Evolutionary conservation across 2,888 invertebrate genomes (phyloP).

Genomic region (Hypercompe scribonia): DNA sequence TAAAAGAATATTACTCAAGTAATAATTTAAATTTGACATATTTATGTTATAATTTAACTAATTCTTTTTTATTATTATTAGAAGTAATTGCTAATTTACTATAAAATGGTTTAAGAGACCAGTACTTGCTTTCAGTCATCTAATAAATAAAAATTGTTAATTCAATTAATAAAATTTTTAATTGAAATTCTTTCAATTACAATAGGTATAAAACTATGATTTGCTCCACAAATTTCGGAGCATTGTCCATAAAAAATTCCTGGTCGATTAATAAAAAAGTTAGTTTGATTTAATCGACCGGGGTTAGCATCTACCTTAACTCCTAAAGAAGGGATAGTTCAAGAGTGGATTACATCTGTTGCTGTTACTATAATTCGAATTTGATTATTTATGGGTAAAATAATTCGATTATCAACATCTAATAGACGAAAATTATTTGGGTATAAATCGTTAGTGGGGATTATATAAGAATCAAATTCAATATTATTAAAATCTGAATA

Average conservation of each 20-base stretch:
- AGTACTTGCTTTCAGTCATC: slow-evolving; percentile 90
- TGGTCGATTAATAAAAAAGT: slow-evolving; percentile 87
- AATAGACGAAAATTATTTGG: slow-evolving; percentile 84
- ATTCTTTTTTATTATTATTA: slow-evolving; percentile 90
- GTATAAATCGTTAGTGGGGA: slow-evolving; percentile 69
- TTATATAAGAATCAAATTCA: slow-evolving; percentile 89
- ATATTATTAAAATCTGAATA: slow-evolving; percentile 87
- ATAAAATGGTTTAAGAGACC: slow-evolving; percentile 90
- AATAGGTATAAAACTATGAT: slow-evolving; percentile 94
- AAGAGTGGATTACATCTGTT: slow-evolving; percentile 89
- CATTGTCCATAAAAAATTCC: slow-evolving; percentile 92
- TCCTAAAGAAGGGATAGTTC: slow-evolving; percentile 88
- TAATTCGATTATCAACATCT: slow-evolving; percentile 88
- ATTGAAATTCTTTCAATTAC: slow-evolving; percentile 87
- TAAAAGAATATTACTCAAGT: slow-evolving; percentile 87
- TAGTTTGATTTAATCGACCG: slow-evolving; percentile 89
- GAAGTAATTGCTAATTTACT: slow-evolving; percentile 88
- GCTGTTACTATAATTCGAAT: slow-evolving; percentile 88
- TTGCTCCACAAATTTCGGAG: slow-evolving; percentile 93
- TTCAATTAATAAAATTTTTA: slow-evolving; percentile 87
- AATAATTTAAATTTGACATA: slow-evolving; percentile 90
- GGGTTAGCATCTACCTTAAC: slow-evolving; percentile 89
- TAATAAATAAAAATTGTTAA: slow-evolving; percentile 85
- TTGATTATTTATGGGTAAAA: slow-evolving; percentile 87
- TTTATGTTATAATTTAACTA: slow-evolving; percentile 85